Conservation (phyloP, 1,140 invertebrate genomes). For the Drosophila leontia region DNA sequence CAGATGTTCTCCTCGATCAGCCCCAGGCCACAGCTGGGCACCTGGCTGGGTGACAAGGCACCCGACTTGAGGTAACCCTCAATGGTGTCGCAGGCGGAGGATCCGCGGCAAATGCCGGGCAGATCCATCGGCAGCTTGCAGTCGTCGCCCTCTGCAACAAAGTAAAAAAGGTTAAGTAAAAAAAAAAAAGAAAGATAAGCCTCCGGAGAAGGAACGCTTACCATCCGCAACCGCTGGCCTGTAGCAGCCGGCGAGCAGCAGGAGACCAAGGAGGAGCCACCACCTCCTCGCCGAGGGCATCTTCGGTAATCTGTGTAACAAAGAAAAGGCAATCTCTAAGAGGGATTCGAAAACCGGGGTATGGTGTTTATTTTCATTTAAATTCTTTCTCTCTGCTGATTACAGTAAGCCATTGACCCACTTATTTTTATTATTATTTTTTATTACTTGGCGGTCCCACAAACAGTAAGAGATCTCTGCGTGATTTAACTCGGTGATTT, state of each 20-base stretch:
- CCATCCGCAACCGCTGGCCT: conserved; percentile 1
- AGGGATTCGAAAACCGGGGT: background rate
- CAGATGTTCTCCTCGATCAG: conserved; percentile 73
- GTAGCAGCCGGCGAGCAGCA: conserved; percentile 3
- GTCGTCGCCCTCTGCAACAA: conserved; percentile 52
- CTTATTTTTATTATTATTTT: conserved; percentile 18
- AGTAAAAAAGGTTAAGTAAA: background rate
- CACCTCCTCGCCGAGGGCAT: conserved; percentile 17
- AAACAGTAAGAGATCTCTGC: background rate
- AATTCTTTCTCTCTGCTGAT: conserved; percentile 26
- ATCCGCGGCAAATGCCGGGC: conserved; percentile 41
- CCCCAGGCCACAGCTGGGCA: conserved; percentile 64
- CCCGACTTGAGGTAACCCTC: conserved; percentile 50
- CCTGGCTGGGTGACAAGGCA: conserved; percentile 33
- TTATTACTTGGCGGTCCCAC: background rate
- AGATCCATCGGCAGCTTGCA: conserved; percentile 41
- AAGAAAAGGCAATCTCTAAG: background rate
- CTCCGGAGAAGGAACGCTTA: background rate
- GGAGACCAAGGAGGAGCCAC: conserved; percentile 8
- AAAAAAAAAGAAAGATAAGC: background rate
- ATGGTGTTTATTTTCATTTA: background rate
- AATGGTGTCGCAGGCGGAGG: conserved; percentile 51
- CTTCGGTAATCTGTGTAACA: background rate
- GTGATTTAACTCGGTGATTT: background rate
- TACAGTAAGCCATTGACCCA: conserved; percentile 50